These are phyloP conservation scores for Esox masquinongy DNA, from an alignment of 2,797 vertebrate genomes.

Conservation along the genomic window DNA sequence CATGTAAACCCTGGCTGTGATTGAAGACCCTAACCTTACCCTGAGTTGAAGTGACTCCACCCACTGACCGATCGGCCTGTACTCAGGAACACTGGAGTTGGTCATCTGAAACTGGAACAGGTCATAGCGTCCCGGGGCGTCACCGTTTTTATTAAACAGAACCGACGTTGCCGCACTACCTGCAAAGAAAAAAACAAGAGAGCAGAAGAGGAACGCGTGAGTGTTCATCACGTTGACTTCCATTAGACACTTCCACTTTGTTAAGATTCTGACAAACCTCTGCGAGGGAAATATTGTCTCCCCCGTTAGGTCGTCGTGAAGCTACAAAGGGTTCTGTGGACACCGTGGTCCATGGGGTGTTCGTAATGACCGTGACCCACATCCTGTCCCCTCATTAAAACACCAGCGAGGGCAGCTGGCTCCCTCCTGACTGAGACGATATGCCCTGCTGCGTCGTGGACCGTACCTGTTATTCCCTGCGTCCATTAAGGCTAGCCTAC, in stretches of 20 bases:
- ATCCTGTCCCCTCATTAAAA: constrained; percentile 39
- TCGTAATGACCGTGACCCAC: constrained; percentile 44
- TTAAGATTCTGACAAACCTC: not conserved
- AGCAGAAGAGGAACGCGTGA: constrained; percentile 22
- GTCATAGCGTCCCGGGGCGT: constrained; percentile 95
- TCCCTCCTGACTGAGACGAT: constrained; percentile 43
- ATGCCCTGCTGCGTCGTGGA: constrained; percentile 32
- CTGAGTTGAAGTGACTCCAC: constrained; percentile 92
- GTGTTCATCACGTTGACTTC: too few species aligned
- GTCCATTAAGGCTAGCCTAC: constrained; percentile 42
- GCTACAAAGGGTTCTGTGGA: not conserved
- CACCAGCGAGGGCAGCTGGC: constrained; percentile 10
- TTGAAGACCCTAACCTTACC: constrained; percentile 71
- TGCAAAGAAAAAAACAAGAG: constrained; percentile 52
- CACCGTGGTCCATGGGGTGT: constrained; percentile 5
- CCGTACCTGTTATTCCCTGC: constrained; percentile 1
- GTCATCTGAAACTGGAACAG: constrained; percentile 96
- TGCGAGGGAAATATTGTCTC: not conserved
- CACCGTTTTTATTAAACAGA: constrained; percentile 95
- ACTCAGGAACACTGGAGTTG: constrained; percentile 85
- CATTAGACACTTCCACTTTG: too few species aligned
- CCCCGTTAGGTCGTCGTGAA: not conserved
- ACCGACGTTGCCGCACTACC: constrained; percentile 95
- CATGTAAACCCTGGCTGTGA: not conserved
- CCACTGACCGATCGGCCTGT: constrained; percentile 92